A percentile compares a stretch with the other conserved stretches of the same genome.
phyloP scores from a whole-genome alignment of 2,113 vertebrate species.

The Baryphthengus martii region DNA sequence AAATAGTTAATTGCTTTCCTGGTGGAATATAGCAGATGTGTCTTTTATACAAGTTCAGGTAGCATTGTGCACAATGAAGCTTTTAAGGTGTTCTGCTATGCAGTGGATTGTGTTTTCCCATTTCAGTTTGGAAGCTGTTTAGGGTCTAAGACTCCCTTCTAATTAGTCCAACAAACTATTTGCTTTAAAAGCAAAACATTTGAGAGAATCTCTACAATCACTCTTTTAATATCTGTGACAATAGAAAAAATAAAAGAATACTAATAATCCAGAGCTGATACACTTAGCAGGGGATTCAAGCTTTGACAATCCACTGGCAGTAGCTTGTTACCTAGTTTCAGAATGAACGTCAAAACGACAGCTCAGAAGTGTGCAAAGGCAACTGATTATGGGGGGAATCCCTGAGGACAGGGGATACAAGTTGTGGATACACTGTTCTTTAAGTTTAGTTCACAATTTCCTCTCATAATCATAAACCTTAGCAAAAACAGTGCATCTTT shows the following conservation, averaged over 20 bases:
- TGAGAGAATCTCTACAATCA: not conserved
- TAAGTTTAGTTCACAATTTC: not conserved
- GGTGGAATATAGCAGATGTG: not conserved
- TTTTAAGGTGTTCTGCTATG: not conserved
- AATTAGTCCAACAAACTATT: not conserved
- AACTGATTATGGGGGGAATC: not conserved
- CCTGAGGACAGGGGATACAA: not conserved
- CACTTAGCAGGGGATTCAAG: not conserved
- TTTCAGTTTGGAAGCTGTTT: slow-evolving; percentile 4
- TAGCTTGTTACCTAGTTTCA: not conserved
- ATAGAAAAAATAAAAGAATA: not conserved
- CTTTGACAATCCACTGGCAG: not conserved
- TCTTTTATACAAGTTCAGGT: not conserved
- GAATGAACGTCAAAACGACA: not conserved
- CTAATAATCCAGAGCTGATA: not conserved
- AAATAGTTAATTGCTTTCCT: too few relatives aligned
- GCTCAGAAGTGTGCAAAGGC: not conserved
- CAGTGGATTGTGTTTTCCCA: not conserved
- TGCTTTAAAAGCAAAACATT: not conserved
- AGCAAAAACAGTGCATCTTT: not conserved
- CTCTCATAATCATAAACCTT: not conserved
- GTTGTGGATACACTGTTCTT: not conserved
- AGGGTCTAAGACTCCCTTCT: not conserved
- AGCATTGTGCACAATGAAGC: not conserved
- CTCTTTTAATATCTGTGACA: not conserved